Percentiles rank a stretch among this genome's conserved stretches.
Conservation (phyloP, 2,888 invertebrate genomes). For the Eurois occulta region DNA sequence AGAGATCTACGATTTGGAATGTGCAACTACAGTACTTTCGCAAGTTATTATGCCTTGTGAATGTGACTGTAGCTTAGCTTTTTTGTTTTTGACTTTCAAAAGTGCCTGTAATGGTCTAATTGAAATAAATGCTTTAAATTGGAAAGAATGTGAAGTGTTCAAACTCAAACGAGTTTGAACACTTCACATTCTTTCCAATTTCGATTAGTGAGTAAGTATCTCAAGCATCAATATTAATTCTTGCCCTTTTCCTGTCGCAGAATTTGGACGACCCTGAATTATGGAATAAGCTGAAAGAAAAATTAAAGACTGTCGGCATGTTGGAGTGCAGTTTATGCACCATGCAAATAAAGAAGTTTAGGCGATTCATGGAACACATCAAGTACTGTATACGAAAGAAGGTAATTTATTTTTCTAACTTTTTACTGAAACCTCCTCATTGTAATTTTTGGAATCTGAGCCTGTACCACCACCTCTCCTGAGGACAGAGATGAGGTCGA, state of each 20-base stretch:
- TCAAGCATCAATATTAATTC: neutral
- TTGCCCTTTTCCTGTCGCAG: constrained; percentile 64
- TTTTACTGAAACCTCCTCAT: neutral
- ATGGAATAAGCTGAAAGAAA: constrained; percentile 66
- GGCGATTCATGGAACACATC: constrained; percentile 71
- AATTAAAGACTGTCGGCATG: constrained; percentile 61
- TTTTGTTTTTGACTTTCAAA: too few species aligned
- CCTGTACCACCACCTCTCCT: neutral
- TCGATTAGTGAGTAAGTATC: neutral
- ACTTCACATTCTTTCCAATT: constrained; percentile 1
- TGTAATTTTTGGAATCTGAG: neutral
- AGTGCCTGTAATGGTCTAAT: too few species aligned
- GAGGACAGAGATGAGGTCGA: neutral
- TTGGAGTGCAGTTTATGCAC: constrained; percentile 75
- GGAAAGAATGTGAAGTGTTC: too few species aligned
- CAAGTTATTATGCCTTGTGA: too few species aligned
- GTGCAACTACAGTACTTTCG: too few species aligned
- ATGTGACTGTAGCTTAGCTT: too few species aligned
- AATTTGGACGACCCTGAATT: constrained; percentile 70
- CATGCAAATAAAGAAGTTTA: constrained; percentile 62
- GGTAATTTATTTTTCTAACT: constrained; percentile 52
- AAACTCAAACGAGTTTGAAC: too few species aligned
- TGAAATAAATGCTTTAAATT: too few species aligned
- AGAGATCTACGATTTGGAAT: too few species aligned
- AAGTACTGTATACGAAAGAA: constrained; percentile 67